Evolutionary conservation across 2,888 invertebrate species (phyloP).

Genomic region (Lasioglossum pauxillum): DNA sequence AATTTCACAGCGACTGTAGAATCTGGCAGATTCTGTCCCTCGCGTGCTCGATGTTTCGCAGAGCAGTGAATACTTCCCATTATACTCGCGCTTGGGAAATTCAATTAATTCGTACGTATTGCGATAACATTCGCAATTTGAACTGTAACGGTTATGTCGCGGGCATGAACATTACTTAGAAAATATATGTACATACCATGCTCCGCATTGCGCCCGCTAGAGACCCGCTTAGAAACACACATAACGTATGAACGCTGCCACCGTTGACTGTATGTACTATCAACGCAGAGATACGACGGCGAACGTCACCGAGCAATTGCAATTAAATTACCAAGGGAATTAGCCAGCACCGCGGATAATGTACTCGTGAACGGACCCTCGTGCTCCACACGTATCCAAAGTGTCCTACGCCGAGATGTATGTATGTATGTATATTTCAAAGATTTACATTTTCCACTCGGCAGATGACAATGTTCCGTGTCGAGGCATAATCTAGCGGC

Average conservation of each 20-base stretch:
- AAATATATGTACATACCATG: background rate
- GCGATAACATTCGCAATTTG: background rate
- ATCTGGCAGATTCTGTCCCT: background rate
- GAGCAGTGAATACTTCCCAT: background rate
- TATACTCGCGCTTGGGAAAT: background rate
- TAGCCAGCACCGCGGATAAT: constrained; percentile 40
- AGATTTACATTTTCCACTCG: constrained; percentile 45
- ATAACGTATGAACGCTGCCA: background rate
- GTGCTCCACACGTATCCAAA: constrained; percentile 24
- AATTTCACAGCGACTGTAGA: background rate
- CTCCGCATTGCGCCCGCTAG: background rate
- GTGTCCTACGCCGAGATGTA: background rate
- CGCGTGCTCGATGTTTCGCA: background rate
- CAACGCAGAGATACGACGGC: constrained; percentile 35
- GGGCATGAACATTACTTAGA: background rate
- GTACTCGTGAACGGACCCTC: constrained; percentile 26
- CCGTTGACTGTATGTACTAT: constrained; percentile 16
- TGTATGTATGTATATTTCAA: background rate
- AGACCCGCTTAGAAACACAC: constrained; percentile 25
- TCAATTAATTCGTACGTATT: constrained; percentile 1
- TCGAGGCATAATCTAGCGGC: constrained; percentile 2
- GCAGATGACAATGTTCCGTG: constrained; percentile 27
- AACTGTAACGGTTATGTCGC: background rate
- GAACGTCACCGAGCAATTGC: constrained; percentile 45
- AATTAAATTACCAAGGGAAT: constrained; percentile 52